These are phyloP conservation scores for Zeuzera pyrina DNA, from an alignment of 2,888 invertebrate species.

Conservation along the genomic window DNA sequence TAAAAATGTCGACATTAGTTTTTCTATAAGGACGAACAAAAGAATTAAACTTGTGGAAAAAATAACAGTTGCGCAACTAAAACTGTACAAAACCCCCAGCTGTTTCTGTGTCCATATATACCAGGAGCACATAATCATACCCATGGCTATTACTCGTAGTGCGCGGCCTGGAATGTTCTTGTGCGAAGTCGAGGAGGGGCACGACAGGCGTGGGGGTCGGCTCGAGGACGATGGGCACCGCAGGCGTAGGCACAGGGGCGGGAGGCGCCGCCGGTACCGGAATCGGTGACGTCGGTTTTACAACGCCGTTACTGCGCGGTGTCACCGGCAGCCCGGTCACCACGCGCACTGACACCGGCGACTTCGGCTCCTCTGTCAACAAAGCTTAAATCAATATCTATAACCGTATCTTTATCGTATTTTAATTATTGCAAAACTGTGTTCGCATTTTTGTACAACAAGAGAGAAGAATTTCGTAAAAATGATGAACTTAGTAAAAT, in stretches of 20 bases:
- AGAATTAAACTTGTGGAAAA: too few relatives aligned
- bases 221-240: slow-evolving; percentile 23
- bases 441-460: too few relatives aligned
- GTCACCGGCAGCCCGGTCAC: slow-evolving; percentile 50
- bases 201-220: slow-evolving; percentile 23
- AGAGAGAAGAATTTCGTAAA: too few relatives aligned
- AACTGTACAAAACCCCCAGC: slow-evolving; percentile 47
- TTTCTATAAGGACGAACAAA: too few relatives aligned
- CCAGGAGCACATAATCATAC: slow-evolving; percentile 54
- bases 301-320: slow-evolving; percentile 52
- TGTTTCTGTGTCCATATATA: slow-evolving; percentile 49
- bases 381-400: too few relatives aligned
- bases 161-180: slow-evolving; percentile 70
- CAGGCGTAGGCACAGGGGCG: slow-evolving; percentile 21
- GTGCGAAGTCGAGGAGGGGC: slow-evolving; percentile 56
- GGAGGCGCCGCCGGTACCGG: slow-evolving; percentile 20
- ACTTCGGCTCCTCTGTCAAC: slow-evolving; percentile 65
- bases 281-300: slow-evolving; percentile 29
- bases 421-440: too few relatives aligned
- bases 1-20: too few relatives aligned
- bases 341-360: slow-evolving; percentile 55
- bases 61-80: slow-evolving; percentile 12
- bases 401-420: neutral
- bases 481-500: neutral
- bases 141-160: slow-evolving; percentile 61